These are phyloP conservation scores for Gyrodactylus bullatarudis DNA, from an alignment of 1,140 invertebrate species.

Conservation along the genomic window DNA sequence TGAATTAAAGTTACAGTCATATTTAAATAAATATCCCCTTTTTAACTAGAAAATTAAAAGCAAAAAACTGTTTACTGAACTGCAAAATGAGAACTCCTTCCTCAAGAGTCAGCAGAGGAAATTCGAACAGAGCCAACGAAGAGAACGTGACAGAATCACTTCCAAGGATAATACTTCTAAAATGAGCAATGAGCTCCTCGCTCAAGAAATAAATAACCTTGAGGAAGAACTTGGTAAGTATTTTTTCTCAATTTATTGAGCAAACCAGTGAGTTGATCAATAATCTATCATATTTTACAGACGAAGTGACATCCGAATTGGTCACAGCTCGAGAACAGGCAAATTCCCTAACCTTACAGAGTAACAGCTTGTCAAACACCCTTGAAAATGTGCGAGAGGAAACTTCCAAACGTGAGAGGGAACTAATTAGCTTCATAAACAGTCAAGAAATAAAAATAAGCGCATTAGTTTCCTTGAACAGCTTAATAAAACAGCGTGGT, in stretches of 20 bases:
- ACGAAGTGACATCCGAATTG: background rate
- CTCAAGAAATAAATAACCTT: no score
- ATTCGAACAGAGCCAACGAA: background rate
- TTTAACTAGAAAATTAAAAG: background rate
- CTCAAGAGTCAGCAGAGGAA: background rate
- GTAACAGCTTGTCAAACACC: background rate
- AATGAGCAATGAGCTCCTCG: no score
- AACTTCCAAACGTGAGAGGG: background rate
- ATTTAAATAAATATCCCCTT: background rate
- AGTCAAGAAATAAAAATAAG: background rate
- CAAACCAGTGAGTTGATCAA: background rate
- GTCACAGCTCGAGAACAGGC: background rate
- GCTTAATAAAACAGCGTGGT: background rate
- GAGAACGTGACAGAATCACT: background rate
- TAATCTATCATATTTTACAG: background rate
- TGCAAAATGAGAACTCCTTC: background rate
- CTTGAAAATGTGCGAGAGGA: background rate
- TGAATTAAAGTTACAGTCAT: no score
- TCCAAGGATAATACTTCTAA: no score
- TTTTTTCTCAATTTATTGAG: no score
- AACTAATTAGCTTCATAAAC: background rate
- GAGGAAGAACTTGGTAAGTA: no score
- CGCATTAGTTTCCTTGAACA: background rate
- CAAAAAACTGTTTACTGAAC: background rate
- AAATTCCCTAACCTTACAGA: background rate